Evolutionary conservation across 1,140 invertebrate genomes (phyloP), one percentile per base, ranked within the genome.

Genomic region (Antheraea pernyi): DNA sequence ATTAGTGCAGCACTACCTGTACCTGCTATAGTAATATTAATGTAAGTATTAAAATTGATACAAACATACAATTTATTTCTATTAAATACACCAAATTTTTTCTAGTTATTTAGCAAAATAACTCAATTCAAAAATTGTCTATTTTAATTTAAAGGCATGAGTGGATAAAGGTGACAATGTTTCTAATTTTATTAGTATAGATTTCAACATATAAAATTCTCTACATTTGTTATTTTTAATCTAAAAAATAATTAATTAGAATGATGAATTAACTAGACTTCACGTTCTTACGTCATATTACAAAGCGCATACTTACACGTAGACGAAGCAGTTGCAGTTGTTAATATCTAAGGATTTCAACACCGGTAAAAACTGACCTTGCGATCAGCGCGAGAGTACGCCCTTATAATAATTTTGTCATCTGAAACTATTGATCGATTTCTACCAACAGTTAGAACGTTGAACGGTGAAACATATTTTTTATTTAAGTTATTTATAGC

Each of bases 1-100:
- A 86, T 94, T 66, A 93, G 93, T 63, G 91, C 88, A 18, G 79
- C 83, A 6, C 68, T 93, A 8, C 91, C 91, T 22, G 78, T 92
- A 65, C 92, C 92, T 67, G 91, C 91, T 68, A 88, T 91, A 69
- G 74, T 81, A 70, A 84, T 93, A 72, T 89, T 91, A 78, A 76
- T 92, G 92, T 93, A 78, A 92, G 91, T 90, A 77, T 66, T 4
- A 30, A 30, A 4, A 4, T 30, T 30, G 22, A 30, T 30, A 30
- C 22, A 30, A 2, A 30, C 22, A 30, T 30, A 30, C 22, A 30
- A 30, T 30, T 30, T 4, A 30, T 30, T 30, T 30, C 22, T 30
- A 30, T 30, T 30, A 30, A 30, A 30, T 30, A 30, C 22, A 4
- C 22, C 22, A 30, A 2, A 30, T 30, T 30, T 30, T 30, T 30